These are phyloP conservation scores for Drosophila planitibia DNA, from an alignment of 2,888 invertebrate genomes.

Conservation along the genomic window DNA sequence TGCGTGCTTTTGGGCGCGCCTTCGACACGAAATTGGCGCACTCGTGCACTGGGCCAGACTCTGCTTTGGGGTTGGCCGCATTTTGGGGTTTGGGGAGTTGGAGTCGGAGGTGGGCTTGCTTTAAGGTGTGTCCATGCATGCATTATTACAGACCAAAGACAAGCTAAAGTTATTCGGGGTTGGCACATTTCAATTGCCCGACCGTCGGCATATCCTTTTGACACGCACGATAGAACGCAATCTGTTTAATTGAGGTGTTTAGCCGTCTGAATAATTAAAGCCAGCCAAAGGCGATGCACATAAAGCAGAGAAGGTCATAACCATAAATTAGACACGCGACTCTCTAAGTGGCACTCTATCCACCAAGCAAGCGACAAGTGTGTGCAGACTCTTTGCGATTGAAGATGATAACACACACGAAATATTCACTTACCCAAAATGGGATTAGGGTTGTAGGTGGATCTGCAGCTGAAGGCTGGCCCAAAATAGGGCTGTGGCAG, in stretches of 20 bases:
- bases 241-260: conserved; percentile 78
- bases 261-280: conserved; percentile 71
- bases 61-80: conserved; percentile 1
- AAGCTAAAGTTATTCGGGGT: conserved; percentile 21
- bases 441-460: neutral
- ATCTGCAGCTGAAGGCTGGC: neutral
- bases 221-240: conserved; percentile 65
- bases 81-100: neutral
- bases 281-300: conserved; percentile 34
- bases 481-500: neutral
- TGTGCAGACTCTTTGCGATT: conserved; percentile 14
- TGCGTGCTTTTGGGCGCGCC: conserved; percentile 73
- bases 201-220: conserved; percentile 50
- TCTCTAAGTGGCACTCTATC: conserved; percentile 34
- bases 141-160: conserved; percentile 31
- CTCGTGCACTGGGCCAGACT: conserved; percentile 72
- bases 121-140: conserved; percentile 65
- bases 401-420: neutral
- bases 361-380: conserved; percentile 41
- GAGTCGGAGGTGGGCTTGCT: neutral
- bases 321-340: conserved; percentile 77
- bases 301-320: conserved; percentile 64
- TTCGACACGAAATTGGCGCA: conserved; percentile 65
- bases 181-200: conserved; percentile 50
- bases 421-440: neutral